Percentiles rank a stretch among this genome's conserved stretches.
Conservation (phyloP, 1,140 invertebrate genomes). For the Caenorhabditis brenneri region DNA sequence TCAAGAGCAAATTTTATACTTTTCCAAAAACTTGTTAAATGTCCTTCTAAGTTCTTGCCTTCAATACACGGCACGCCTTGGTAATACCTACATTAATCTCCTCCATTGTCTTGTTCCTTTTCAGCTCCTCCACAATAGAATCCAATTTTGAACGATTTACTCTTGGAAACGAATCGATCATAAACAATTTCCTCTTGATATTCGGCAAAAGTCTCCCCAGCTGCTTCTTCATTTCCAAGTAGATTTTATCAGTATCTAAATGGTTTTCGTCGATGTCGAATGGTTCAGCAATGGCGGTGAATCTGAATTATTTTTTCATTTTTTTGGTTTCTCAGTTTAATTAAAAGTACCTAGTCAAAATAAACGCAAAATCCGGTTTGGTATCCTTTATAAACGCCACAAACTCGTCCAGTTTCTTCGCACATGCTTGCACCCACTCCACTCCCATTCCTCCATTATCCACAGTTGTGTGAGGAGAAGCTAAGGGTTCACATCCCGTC, state of each 20-base stretch:
- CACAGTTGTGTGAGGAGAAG: background rate
- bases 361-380: background rate
- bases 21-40: too few species aligned
- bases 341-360: background rate
- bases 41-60: too few species aligned
- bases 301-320: background rate
- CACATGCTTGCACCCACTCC: background rate
- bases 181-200: slow-evolving; percentile 6
- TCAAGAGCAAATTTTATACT: too few species aligned
- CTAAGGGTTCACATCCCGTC: background rate
- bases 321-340: too few species aligned
- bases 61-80: background rate
- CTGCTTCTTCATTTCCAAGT: slow-evolving; percentile 1
- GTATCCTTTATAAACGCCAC: background rate
- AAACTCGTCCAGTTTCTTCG: background rate
- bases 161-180: background rate
- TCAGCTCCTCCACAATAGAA: background rate
- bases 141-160: background rate
- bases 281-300: background rate
- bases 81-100: background rate
- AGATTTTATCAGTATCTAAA: background rate
- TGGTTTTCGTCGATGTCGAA: background rate
- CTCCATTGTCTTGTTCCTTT: background rate
- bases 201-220: background rate
- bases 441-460: background rate